Base-by-base conservation (phyloP, 2,113 vertebrate genomes). In the Fukomys damarensis region DNA sequence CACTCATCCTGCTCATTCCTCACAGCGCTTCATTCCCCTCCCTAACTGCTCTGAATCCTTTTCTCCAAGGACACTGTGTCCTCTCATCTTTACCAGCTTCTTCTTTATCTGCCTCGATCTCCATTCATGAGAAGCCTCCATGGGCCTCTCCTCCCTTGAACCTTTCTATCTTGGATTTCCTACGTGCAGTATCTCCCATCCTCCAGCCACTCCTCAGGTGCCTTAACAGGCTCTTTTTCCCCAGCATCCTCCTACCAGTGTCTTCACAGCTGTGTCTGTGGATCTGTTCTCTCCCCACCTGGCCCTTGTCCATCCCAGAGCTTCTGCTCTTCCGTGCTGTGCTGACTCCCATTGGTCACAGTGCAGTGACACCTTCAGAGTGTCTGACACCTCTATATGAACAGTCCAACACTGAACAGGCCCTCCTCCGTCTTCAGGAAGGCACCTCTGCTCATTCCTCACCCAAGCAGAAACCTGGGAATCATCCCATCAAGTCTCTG, bases 21-120 rank as follows among this genome's bases (percentile, higher is more conserved):
- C 54, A 22, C 0, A 3, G 4, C 8, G 6, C 49, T 17, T 16
- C 52, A 26, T 26, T 35, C 54, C 11, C 2, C 0, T 20, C 49
- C 2, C 32, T 24, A 5, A 8, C 28, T 35, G 41, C 30, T 30
- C 32, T n/a, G n/a, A 56, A 28, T 26, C 16, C 35, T 14, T 28
- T 70, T 13, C 41, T 35, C 20, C 52, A 32, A 32, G 63, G 56
- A 32, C 5, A 41, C 12, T 11, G 8, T 0, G 26, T n/a, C 43
- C 5, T 56, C 16, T 28, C 46, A 13, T 58, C 11, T 22, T 5
- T 22, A 6, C 38, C 32, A 11, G 26, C 41, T 68, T n/a, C 30
- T 10, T 24, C 80, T 43, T 72, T 72, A 54, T n/a, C 20, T 49
- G 56, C 22, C 38, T 56, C 7, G 61, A 20, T n/a, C 35, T 52